Conservation (phyloP, 2,113 vertebrate species). For the Amia ocellicauda region DNA sequence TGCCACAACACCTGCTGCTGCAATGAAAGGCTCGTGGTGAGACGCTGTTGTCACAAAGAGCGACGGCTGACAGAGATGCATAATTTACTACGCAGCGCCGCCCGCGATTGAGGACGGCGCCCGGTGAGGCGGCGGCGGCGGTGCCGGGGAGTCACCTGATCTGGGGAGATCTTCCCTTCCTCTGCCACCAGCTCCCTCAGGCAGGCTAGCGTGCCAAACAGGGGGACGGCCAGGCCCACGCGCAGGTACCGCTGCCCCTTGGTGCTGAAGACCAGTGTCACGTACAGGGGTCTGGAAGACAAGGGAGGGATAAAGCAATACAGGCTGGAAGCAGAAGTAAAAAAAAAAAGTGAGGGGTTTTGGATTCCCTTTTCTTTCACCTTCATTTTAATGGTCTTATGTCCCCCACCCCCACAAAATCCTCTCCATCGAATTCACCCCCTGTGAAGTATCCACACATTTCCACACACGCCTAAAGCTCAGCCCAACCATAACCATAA, state of each 20-base stretch:
- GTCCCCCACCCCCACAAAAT: no score
- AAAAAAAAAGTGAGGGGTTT: no score
- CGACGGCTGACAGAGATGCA: constrained; percentile 13
- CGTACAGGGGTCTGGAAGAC: constrained; percentile 71
- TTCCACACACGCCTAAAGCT: neutral
- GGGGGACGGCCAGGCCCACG: constrained; percentile 82
- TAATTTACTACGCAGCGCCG: no score
- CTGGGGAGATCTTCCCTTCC: constrained; percentile 70
- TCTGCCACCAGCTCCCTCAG: constrained; percentile 81
- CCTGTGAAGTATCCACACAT: no score
- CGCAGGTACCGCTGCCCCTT: constrained; percentile 77
- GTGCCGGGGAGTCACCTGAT: constrained; percentile 69
- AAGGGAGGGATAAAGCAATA: constrained; percentile 12
- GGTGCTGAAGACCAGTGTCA: constrained; percentile 79
- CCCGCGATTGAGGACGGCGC: neutral
- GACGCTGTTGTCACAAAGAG: constrained; percentile 9
- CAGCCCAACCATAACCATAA: no score
- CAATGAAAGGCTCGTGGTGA: neutral
- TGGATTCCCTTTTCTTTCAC: no score
- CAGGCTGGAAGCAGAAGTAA: no score
- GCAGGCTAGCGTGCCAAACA: constrained; percentile 72
- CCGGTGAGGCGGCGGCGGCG: neutral
- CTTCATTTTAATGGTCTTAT: no score
- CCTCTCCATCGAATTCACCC: no score
- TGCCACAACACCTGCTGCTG: constrained; percentile 7